These are phyloP conservation scores for Drosophila leonis DNA, from an alignment of 2,888 invertebrate species.

Conservation along the genomic window DNA sequence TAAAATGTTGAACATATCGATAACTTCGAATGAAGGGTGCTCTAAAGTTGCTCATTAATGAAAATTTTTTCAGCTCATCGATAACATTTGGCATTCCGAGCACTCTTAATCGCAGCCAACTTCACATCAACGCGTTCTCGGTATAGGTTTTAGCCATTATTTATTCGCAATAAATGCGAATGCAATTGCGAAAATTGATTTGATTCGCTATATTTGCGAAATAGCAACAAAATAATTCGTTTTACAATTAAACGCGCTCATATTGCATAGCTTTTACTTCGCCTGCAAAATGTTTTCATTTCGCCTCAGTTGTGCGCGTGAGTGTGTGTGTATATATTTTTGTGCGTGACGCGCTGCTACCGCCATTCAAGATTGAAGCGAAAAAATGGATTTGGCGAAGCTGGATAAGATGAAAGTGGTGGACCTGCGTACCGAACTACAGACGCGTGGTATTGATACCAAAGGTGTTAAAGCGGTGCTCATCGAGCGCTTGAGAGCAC, in stretches of 20 bases:
- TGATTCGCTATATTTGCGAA: conserved; percentile 52
- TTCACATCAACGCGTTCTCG: conserved; percentile 72
- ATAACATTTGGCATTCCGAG: conserved; percentile 42
- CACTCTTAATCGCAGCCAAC: conserved; percentile 67
- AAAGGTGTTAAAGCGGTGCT: conserved; percentile 96
- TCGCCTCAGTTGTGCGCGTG: conserved; percentile 46
- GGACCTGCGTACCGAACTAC: conserved; percentile 94
- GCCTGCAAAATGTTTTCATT: conserved; percentile 46
- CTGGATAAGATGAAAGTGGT: conserved; percentile 92
- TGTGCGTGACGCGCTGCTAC: conserved; percentile 66
- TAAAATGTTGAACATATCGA: conserved; percentile 11
- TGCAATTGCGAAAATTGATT: conserved; percentile 50
- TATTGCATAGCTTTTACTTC: conserved; percentile 32
- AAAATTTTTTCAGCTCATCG: conserved; percentile 5
- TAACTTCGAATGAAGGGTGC: background rate
- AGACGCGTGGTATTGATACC: conserved; percentile 94
- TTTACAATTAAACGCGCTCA: conserved; percentile 18
- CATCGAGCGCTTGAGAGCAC: conserved; percentile 94
- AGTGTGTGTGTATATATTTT: conserved; percentile 65
- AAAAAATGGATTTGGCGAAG: conserved; percentile 92
- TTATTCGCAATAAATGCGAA: conserved; percentile 74
- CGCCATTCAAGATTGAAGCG: conserved; percentile 74
- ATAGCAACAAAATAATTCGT: conserved; percentile 22
- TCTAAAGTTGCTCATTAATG: conserved; percentile 2
- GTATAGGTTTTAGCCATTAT: conserved; percentile 66